Conservation (phyloP, 2,797 vertebrate species). For the Sebastes trivittatus region DNA sequence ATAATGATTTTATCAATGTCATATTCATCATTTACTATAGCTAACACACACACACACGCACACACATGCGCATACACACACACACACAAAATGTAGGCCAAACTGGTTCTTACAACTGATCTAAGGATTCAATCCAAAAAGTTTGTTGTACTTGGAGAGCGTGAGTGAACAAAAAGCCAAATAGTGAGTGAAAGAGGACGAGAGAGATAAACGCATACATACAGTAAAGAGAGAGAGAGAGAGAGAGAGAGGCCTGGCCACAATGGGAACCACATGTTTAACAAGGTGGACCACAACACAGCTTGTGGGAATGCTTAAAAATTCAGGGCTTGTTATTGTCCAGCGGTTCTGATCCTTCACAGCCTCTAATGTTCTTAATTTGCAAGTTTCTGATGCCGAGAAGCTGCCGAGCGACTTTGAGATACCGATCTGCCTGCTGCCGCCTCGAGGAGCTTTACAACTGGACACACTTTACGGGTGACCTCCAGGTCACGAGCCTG, state of each 20-base stretch:
- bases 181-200: not conserved
- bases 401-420: not conserved
- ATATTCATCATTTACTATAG: not conserved
- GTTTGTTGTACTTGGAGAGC: slow-evolving; percentile 68
- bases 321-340: slow-evolving; percentile 52
- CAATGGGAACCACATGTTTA: slow-evolving; percentile 76
- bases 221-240: not conserved
- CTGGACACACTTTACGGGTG: slow-evolving; percentile 17
- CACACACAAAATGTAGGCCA: slow-evolving; percentile 23
- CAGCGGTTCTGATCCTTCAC: slow-evolving; percentile 23
- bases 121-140: slow-evolving; percentile 41
- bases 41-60: not conserved
- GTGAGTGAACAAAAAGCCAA: slow-evolving; percentile 17
- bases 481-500: not conserved
- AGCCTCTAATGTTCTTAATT: slow-evolving; percentile 24
- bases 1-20: slow-evolving; percentile 36
- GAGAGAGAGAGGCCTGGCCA: slow-evolving; percentile 23
- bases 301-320: slow-evolving; percentile 54
- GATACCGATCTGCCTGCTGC: slow-evolving; percentile 29
- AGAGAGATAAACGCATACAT: not conserved
- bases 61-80: not conserved
- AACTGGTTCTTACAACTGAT: slow-evolving; percentile 38
- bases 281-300: slow-evolving; percentile 50
- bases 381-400: slow-evolving; percentile 18
- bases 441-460: slow-evolving; percentile 2